These are phyloP conservation scores for Jaculus jaculus DNA, from an alignment of 2,113 vertebrate genomes.

Conservation along the genomic window DNA sequence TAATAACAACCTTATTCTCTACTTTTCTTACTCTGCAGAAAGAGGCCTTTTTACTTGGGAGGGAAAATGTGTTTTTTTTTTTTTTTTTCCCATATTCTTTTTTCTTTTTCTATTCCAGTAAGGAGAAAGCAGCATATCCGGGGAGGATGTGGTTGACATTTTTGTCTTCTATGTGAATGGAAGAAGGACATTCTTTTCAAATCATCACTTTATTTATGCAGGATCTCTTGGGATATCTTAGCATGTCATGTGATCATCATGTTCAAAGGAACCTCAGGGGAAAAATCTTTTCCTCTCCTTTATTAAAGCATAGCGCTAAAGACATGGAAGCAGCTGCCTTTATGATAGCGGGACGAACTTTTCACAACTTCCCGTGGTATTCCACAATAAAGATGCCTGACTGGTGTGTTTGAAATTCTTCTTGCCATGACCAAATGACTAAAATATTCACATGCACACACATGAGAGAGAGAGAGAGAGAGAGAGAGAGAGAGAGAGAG, in stretches of 20 bases:
- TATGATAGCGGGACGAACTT: not conserved
- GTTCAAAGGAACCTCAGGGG: not conserved
- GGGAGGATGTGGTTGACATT: slow-evolving; percentile 18
- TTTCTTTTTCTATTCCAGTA: not conserved
- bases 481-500: not conserved
- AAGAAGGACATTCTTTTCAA: slow-evolving; percentile 23
- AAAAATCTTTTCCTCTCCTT: not conserved
- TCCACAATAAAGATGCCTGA: not conserved
- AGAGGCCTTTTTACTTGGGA: not conserved
- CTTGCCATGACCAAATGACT: not conserved
- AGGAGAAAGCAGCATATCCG: not conserved
- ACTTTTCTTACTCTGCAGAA: not conserved
- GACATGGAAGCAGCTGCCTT: not conserved
- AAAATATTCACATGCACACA: not conserved
- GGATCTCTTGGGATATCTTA: not conserved
- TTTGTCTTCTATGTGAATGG: not conserved
- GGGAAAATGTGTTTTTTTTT: not conserved
- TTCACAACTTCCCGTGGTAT: not conserved
- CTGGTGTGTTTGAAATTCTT: not conserved
- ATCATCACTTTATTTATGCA: slow-evolving; percentile 3
- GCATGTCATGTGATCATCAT: not conserved
- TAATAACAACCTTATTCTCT: slow-evolving; percentile 8
- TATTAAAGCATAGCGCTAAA: not conserved
- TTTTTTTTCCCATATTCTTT: not conserved
- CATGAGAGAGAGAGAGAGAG: not conserved